Base-by-base conservation (phyloP, 1,140 invertebrate species). In the Callitettix versicolor region DNA sequence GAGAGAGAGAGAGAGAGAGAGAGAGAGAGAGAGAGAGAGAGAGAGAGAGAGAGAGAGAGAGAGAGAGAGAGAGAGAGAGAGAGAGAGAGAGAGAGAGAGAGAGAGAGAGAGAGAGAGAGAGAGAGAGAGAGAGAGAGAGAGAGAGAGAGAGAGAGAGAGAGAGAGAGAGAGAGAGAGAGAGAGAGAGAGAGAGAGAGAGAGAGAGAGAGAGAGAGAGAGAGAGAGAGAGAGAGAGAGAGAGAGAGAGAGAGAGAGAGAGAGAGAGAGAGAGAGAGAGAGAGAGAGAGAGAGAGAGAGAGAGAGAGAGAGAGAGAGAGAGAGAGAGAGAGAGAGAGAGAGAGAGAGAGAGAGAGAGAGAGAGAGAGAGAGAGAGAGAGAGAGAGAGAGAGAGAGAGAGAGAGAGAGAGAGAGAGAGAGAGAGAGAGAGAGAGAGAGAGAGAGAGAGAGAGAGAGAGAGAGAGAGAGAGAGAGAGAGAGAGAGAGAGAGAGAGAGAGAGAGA, bases 1-100 rank as follows among this genome's bases (percentile, higher is more conserved):
- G 47, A 49, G 21, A 34, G 33, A 15, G 47, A 49, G 47, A 34
- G 33, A 34, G 47, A 34, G 21, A 7, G 21, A 49, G 47, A 49
- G 21, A 49, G 47, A 34, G 33, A 34, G 47, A 49, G 47, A 34
- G 4, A 34, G 30, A 49, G 22, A 3, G 20, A 15, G 30, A 49
- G 22, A 15, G 30, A 49, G 5, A 34, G 15, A 34, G 3, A 14
- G 15, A 3, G 22, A 49, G 47, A 34, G n/a, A 20, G 6, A 24
- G 11, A 34, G 15, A 15, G 30, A 49, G 47, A 34, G 33, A n/a
- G 47, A 24, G 22, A 15, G 20, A 34, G 5, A 49, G 47, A 14
- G 33, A 15, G 47, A 49, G 30, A 7, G 20, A 3, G 30, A 24
- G 30, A 20, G 30, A 3, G 15, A 34, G 21, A 49, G 30, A 34